These are phyloP conservation scores for Reticulitermes lucifugus DNA, from an alignment of 2,888 invertebrate genomes.

Conservation along the genomic window DNA sequence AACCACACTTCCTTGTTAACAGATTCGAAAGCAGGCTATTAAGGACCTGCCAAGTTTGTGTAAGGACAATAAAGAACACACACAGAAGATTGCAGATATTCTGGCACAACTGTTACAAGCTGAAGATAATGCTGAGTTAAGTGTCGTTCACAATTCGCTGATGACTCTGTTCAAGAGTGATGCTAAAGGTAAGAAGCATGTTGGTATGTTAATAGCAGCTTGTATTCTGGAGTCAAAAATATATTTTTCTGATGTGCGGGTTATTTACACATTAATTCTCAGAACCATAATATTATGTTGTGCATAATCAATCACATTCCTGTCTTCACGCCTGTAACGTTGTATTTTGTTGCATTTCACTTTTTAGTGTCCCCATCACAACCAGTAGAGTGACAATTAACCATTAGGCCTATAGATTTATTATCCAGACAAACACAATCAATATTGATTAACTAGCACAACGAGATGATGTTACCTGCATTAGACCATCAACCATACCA, in stretches of 20 bases:
- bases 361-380: too few relatives aligned
- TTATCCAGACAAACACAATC: too few relatives aligned
- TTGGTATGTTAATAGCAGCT: background rate
- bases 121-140: slow-evolving; percentile 86
- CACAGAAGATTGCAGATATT: slow-evolving; percentile 90
- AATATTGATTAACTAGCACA: too few relatives aligned
- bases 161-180: slow-evolving; percentile 81
- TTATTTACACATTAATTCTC: background rate
- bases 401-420: too few relatives aligned
- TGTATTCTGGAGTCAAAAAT: background rate
- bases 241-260: background rate
- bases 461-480: too few relatives aligned
- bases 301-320: too few relatives aligned
- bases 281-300: background rate
- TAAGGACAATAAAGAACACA: slow-evolving; percentile 85
- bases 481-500: too few relatives aligned
- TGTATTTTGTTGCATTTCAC: too few relatives aligned
- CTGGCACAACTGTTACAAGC: slow-evolving; percentile 90
- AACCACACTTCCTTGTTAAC: slow-evolving; percentile 55
- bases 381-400: too few relatives aligned
- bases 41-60: slow-evolving; percentile 90
- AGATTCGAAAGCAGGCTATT: slow-evolving; percentile 95
- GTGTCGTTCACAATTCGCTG: slow-evolving; percentile 85
- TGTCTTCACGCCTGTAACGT: too few relatives aligned
- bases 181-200: slow-evolving; percentile 67